A percentile compares a stretch with the other conserved stretches of the same genome.
These are phyloP conservation scores for Danio choprae DNA, from an alignment of 2,797 vertebrate genomes.

Conservation along the genomic window DNA sequence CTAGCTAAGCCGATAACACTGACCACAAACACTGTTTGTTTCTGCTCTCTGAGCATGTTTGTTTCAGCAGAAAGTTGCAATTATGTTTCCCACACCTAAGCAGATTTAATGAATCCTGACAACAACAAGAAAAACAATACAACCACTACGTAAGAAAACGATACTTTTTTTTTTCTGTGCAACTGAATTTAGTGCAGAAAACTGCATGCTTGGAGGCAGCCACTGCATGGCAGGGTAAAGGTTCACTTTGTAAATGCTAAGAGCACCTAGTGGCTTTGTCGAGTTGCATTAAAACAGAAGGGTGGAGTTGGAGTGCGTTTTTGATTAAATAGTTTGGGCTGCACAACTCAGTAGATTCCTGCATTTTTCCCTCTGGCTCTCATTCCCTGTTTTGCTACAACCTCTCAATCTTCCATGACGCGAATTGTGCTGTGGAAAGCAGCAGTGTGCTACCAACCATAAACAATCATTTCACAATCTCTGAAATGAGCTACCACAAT, in stretches of 20 bases:
- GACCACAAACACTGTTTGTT: slow-evolving; percentile 69
- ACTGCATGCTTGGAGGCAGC: slow-evolving; percentile 18
- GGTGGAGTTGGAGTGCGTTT: slow-evolving; percentile 19
- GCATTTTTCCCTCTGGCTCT: slow-evolving; percentile 1
- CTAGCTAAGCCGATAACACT: slow-evolving; percentile 68
- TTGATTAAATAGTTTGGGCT: slow-evolving; percentile 26
- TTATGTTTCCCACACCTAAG: slow-evolving; percentile 73
- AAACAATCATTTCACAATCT: slow-evolving; percentile 39
- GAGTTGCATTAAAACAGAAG: slow-evolving; percentile 42
- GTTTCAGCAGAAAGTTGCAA: slow-evolving; percentile 62
- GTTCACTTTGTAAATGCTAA: slow-evolving; percentile 42
- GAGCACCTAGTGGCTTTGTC: slow-evolving; percentile 31
- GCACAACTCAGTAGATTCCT: slow-evolving; percentile 12
- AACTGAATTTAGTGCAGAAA: slow-evolving; percentile 1
- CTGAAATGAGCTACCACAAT: slow-evolving; percentile 1
- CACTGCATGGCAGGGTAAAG: slow-evolving; percentile 29
- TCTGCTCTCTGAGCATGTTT: slow-evolving; percentile 65
- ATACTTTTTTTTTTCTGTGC: slow-evolving; percentile 55
- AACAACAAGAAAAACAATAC: slow-evolving; percentile 69
- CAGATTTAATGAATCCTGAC: slow-evolving; percentile 73
- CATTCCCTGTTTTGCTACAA: slow-evolving; percentile 7
- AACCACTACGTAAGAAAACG: slow-evolving; percentile 47
- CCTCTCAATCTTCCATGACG: slow-evolving; percentile 23
- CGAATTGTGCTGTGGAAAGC: slow-evolving; percentile 40
- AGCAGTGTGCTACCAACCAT: not conserved